Evolutionary conservation across 2,797 vertebrate species (phyloP).

Genomic region (Sitta carolinensis): DNA sequence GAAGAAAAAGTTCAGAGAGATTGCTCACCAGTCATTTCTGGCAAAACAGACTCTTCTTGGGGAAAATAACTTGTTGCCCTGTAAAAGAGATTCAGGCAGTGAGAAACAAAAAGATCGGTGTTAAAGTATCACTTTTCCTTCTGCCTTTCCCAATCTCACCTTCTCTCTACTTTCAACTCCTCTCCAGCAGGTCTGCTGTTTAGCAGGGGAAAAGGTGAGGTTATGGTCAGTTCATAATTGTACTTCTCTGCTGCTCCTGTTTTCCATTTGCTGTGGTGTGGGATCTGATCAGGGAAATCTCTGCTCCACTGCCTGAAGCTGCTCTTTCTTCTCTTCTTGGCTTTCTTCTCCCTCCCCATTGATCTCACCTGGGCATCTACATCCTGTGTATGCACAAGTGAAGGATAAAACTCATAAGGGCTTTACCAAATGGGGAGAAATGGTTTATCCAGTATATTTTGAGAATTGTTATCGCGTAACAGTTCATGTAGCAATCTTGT

Average conservation of each 20-base stretch:
- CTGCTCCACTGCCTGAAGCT: background rate
- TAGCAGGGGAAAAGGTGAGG: accelerated
- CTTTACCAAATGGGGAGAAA: background rate
- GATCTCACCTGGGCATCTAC: accelerated
- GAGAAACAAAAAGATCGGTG: background rate
- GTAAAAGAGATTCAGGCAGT: background rate
- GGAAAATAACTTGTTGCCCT: background rate
- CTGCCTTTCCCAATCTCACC: background rate
- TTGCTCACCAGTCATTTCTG: background rate
- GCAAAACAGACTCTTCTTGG: background rate
- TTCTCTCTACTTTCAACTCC: background rate
- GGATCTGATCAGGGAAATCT: background rate
- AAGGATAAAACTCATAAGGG: accelerated
- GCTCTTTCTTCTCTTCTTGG: background rate
- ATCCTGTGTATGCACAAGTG: background rate
- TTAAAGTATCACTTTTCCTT: background rate
- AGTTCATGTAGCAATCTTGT: background rate
- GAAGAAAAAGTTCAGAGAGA: background rate
- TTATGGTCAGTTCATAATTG: background rate
- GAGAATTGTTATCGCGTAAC: background rate
- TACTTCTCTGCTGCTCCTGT: background rate
- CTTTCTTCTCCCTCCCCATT: accelerated
- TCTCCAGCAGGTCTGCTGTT: background rate
- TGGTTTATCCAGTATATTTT: background rate
- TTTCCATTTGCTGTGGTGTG: background rate